A percentile compares a stretch with the other conserved stretches of the same genome.
Conservation (phyloP, 2,888 invertebrate genomes). For the Cylloceria caligata region DNA sequence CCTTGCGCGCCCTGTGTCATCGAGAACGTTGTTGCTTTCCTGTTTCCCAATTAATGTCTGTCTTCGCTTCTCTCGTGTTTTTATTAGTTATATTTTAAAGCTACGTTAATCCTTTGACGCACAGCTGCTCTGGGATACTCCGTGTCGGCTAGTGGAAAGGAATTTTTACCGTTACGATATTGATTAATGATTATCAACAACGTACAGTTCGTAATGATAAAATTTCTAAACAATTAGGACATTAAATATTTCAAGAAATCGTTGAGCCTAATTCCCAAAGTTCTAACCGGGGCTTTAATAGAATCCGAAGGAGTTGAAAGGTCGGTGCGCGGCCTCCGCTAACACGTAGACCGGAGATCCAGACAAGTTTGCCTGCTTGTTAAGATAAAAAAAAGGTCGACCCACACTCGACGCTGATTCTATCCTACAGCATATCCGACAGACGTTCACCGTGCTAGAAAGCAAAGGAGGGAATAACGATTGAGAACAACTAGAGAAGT, state of each 20-base stretch:
- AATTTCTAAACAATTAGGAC: neutral
- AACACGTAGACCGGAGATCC: constrained; percentile 11
- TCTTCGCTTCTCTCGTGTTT: constrained; percentile 28
- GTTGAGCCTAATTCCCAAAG: constrained; percentile 11
- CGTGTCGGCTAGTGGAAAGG: neutral
- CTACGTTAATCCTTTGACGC: neutral
- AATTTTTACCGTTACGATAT: too few species aligned
- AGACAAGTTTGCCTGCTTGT: constrained; percentile 29
- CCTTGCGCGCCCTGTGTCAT: constrained; percentile 39
- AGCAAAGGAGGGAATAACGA: constrained; percentile 14
- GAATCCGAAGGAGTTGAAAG: constrained; percentile 69
- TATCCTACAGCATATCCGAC: constrained; percentile 33
- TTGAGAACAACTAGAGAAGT: constrained; percentile 44
- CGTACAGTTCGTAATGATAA: neutral
- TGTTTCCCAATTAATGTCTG: constrained; percentile 51
- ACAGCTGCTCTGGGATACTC: neutral
- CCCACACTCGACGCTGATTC: constrained; percentile 43
- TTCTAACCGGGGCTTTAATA: constrained; percentile 18
- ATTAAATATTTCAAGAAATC: neutral
- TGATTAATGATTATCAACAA: neutral
- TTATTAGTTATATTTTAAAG: neutral
- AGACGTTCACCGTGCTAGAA: constrained; percentile 46
- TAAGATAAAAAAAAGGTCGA: constrained; percentile 34
- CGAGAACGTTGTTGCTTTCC: constrained; percentile 32
- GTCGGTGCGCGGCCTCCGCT: constrained; percentile 71